phyloP scores from a whole-genome alignment of 2,113 vertebrate species.

The Macrotis lagotis region DNA sequence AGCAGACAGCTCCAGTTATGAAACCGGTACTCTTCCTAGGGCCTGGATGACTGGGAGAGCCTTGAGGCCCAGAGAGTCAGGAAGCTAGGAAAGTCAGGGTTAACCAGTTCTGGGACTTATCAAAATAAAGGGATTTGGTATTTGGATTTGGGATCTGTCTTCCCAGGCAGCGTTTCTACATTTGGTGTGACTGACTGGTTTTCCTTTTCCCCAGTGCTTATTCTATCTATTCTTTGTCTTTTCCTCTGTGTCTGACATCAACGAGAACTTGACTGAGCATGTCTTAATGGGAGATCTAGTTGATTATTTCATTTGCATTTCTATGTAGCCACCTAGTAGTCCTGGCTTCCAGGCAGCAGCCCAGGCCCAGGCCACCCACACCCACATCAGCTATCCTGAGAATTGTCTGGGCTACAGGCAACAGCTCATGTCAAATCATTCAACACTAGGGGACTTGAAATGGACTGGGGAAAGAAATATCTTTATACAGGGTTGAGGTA shows the following conservation, averaged over 20 bases:
- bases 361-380: neutral
- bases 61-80: conserved; percentile 43
- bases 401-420: neutral
- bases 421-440: neutral
- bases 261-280: neutral
- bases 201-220: neutral
- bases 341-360: neutral
- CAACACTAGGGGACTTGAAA: neutral
- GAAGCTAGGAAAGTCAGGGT: conserved; percentile 14
- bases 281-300: neutral
- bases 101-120: neutral
- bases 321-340: neutral
- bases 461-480: neutral
- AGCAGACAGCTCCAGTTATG: conserved; percentile 80
- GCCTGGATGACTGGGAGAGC: conserved; percentile 63
- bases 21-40: conserved; percentile 67
- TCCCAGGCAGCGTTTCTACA: neutral
- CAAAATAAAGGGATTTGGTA: neutral
- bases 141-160: neutral
- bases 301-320: neutral
- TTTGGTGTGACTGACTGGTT: rapidly evolving
- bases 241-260: neutral
- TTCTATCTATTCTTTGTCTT: neutral
- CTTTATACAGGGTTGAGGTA: neutral
- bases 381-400: neutral